Evolutionary conservation across 1,140 invertebrate species (phyloP), one percentile per base, ranked within the genome.

Genomic region (Leucophenga varia): DNA sequence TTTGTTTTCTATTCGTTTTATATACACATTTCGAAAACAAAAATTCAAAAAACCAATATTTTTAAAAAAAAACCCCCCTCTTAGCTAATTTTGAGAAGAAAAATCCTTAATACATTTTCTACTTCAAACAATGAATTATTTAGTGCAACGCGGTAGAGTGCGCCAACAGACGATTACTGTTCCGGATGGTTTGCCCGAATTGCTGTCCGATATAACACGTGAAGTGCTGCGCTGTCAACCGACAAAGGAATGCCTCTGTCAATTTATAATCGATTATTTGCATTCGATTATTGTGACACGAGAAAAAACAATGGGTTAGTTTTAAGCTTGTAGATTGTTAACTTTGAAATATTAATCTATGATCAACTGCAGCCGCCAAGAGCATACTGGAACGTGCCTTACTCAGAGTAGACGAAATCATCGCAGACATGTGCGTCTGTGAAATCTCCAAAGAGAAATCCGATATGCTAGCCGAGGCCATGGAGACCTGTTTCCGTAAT

Each of bases 191-290:
- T 73, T 88, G 5, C 78, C 78, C 3, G 86, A 88, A 73, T 72
- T 88, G 13, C 82, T 86, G 67, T 75, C 80, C 0, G 86, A 88
- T 71, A 86, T 88, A 52, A 80, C 84, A 4, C 76, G 85, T 28
- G 86, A 88, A 74, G 83, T 86, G 4, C 59, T 88, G 1, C 75
- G 84, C 25, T 77, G 72, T 18, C 84, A 87, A 55, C 86, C 86
- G 1, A 58, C 65, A 17, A 74, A 84, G 19, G 67, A 73, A 22
- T 73, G 71, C 5, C 77, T 86, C 3, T 82, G 80, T 54, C 76
- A 76, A 47, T 88, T 86, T 57, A 83, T 88, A 55, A 80, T 85
- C 2, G 83, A 86, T 63, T 88, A 87, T 60, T 69, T 86, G 6
- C 84, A 86, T 41, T 80, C 80, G 2, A 70, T 88, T 16, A 74